A percentile compares a stretch with the other conserved stretches of the same genome.
Conservation (phyloP, 2,888 invertebrate species). For the Tigriopus californicus region DNA sequence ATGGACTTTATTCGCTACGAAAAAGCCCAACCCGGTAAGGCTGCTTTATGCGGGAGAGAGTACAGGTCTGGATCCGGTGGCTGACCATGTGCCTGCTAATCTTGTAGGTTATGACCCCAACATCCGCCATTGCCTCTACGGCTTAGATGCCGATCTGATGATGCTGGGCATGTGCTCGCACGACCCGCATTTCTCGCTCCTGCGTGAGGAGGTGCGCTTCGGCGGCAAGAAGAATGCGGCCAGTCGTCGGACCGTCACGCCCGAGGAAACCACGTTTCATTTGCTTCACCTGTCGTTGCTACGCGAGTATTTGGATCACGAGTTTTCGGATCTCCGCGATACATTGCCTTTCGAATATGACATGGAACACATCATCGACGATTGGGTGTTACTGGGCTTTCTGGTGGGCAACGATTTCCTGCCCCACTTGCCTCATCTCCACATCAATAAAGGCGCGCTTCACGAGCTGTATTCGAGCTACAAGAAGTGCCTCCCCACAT, state of each 20-base stretch:
- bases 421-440: conserved; percentile 81
- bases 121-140: conserved; percentile 74
- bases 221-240: conserved; percentile 28
- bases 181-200: conserved; percentile 79
- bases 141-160: conserved; percentile 90
- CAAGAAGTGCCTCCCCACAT: conserved; percentile 59
- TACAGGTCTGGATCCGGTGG: too few species aligned
- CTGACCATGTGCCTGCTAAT: too few species aligned
- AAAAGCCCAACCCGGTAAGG: conserved; percentile 45
- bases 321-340: conserved; percentile 34
- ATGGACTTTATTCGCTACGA: conserved; percentile 87
- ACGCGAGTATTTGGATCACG: conserved; percentile 20
- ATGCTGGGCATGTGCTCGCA: conserved; percentile 90
- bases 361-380: conserved; percentile 80
- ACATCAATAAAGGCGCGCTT: conserved; percentile 74
- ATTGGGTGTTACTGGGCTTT: conserved; percentile 95
- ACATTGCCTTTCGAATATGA: conserved; percentile 54
- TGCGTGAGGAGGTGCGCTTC: conserved; percentile 61
- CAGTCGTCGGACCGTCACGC: conserved; percentile 36
- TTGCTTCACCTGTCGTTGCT: conserved; percentile 62
- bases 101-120: background rate
- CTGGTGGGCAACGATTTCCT: conserved; percentile 96
- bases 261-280: conserved; percentile 80
- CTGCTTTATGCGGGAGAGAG: too few species aligned
- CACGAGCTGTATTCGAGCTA: conserved; percentile 71